phyloP scores from a whole-genome alignment of 2,113 vertebrate species.

The Nothobranchius furzeri region DNA sequence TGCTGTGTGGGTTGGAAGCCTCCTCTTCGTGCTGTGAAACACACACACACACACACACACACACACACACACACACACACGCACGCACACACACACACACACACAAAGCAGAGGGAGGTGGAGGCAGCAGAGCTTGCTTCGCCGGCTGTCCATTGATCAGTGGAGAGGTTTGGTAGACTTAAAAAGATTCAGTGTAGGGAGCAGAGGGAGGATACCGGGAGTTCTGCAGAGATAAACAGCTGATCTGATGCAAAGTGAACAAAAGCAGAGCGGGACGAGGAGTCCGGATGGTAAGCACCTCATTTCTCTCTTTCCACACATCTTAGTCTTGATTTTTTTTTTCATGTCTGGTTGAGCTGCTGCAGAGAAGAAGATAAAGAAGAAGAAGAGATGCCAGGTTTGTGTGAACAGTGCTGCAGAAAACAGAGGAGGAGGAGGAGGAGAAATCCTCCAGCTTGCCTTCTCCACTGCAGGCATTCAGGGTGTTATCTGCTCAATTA shows the following conservation, averaged over 20 bases:
- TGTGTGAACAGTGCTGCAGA: background rate
- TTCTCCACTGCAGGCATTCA: slow-evolving; percentile 63
- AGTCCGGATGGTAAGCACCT: slow-evolving; percentile 61
- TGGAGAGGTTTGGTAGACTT: slow-evolving; percentile 65
- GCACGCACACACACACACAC: background rate
- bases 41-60: slow-evolving; percentile 41
- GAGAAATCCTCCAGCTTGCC: slow-evolving; percentile 42
- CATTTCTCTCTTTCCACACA: slow-evolving; percentile 33
- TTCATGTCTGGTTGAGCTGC: slow-evolving; percentile 48
- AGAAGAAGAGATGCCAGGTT: no score
- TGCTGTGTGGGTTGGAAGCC: slow-evolving; percentile 75
- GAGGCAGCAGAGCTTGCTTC: slow-evolving; percentile 66
- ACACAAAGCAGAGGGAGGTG: slow-evolving; percentile 60
- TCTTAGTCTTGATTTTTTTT: slow-evolving; percentile 34
- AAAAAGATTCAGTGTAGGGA: slow-evolving; percentile 69
- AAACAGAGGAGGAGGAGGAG: slow-evolving; percentile 28
- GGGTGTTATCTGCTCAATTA: slow-evolving; percentile 62
- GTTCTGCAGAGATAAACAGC: slow-evolving; percentile 4
- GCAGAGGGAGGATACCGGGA: slow-evolving; percentile 40
- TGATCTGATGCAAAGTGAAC: slow-evolving; percentile 17
- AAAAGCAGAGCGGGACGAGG: slow-evolving; percentile 28
- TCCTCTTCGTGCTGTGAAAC: slow-evolving; percentile 56
- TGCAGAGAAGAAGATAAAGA: slow-evolving; percentile 46
- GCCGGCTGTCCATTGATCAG: slow-evolving; percentile 71
- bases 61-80: no score